Conservation (phyloP, 2,888 invertebrate genomes). For the Patella pellucida region DNA sequence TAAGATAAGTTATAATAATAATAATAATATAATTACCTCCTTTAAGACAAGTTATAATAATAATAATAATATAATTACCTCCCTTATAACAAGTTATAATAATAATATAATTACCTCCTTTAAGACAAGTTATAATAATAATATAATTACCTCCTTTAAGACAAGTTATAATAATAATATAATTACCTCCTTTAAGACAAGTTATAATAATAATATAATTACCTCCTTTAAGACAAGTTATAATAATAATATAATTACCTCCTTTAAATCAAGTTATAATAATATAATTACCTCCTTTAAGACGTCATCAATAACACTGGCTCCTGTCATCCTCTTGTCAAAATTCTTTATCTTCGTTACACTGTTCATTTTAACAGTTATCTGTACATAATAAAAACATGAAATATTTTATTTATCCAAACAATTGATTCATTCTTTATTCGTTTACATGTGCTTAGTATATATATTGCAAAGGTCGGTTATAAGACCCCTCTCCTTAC, state of each 20-base stretch:
- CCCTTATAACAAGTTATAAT: too few species aligned
- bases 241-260: slow-evolving; percentile 75
- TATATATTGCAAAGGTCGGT: too few species aligned
- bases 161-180: slow-evolving; percentile 72
- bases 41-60: too few species aligned
- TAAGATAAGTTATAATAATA: too few species aligned
- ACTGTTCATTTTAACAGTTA: slow-evolving; percentile 56
- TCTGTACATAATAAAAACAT: slow-evolving; percentile 37
- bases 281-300: slow-evolving; percentile 80
- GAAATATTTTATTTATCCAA: not conserved
- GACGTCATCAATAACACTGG: slow-evolving; percentile 87
- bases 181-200: slow-evolving; percentile 85
- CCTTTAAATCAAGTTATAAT: slow-evolving; percentile 77
- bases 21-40: slow-evolving; percentile 75
- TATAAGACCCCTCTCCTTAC: too few species aligned
- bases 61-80: slow-evolving; percentile 75
- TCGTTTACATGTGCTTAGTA: not conserved
- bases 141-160: slow-evolving; percentile 80
- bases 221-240: slow-evolving; percentile 89
- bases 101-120: slow-evolving; percentile 78
- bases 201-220: slow-evolving; percentile 48
- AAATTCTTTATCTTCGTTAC: slow-evolving; percentile 57
- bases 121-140: slow-evolving; percentile 76
- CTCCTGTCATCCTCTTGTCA: slow-evolving; percentile 82
- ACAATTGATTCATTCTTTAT: not conserved